Evolutionary conservation across 1,140 invertebrate species (phyloP).

Genomic region (Heliconius congener): DNA sequence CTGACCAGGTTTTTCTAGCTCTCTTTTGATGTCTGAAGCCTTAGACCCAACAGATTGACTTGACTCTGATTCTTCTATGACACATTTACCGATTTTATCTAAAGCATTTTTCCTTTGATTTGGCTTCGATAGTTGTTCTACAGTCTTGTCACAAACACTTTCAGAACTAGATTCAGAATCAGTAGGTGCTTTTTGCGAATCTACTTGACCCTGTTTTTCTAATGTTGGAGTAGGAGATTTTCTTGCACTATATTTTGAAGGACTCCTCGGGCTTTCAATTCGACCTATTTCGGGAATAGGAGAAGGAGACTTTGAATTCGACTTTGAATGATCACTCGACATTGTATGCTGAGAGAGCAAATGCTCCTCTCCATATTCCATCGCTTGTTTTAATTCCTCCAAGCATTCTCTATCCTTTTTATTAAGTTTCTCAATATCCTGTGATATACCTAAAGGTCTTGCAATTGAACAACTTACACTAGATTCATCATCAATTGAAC

Average conservation of each 20-base stretch:
- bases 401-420: constrained; percentile 78
- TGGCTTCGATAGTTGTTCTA: constrained; percentile 69
- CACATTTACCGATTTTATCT: constrained; percentile 76
- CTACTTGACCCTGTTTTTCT: constrained; percentile 84
- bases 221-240: constrained; percentile 83
- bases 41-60: constrained; percentile 76
- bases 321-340: constrained; percentile 77
- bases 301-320: constrained; percentile 76
- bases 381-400: constrained; percentile 77
- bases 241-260: constrained; percentile 69
- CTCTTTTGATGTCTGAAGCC: constrained; percentile 62
- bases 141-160: constrained; percentile 75
- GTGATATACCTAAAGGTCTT: constrained; percentile 87
- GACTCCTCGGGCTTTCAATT: constrained; percentile 74
- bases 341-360: constrained; percentile 66
- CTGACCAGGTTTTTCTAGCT: constrained; percentile 60
- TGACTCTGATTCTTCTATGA: constrained; percentile 79
- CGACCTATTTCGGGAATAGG: constrained; percentile 67
- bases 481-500: constrained; percentile 87
- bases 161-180: constrained; percentile 81
- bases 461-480: constrained; percentile 90
- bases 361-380: constrained; percentile 78
- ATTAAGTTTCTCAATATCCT: constrained; percentile 85
- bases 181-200: constrained; percentile 79
- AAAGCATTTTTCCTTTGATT: constrained; percentile 64